Evolutionary conservation across 2,888 invertebrate species (phyloP), one percentile per base, ranked within the genome.

Genomic region (Aethes cnicana): DNA sequence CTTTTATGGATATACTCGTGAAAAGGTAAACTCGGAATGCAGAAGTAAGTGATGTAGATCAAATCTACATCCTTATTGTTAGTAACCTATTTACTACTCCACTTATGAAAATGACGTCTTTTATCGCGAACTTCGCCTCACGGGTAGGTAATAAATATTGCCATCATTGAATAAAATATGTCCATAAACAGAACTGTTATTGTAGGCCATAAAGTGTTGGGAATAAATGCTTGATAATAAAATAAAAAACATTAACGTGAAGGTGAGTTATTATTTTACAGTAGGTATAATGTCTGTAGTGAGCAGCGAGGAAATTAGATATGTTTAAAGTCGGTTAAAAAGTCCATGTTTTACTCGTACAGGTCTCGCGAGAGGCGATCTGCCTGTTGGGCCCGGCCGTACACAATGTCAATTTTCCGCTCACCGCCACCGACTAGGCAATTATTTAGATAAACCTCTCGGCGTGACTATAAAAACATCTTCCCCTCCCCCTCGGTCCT

Each of bases 401-500:
- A 74, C 74, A 77, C 78, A 75, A 83, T 81, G 81, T 81, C 89
- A 89, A 89, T 89, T 89, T 89, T 88, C 85, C 89, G 89, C 80
- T 85, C 82, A 72, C 84, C 85, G 88, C 85, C 88, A 81, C 84
- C 84, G 84, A 84, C 82, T 85, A 81, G 79, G 82, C 89, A 89
- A 88, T 89, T 88, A 89, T 88, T 88, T 87, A 88, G 88, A 87
- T 88, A 88, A 88, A 88, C 87, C 87, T 87, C 86, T 85, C 84
- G 83, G 83, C 85, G 84, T 84, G 83, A 86, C 86, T 86, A 84
- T 85, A 87, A 88, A 88, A 88, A 87, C 86, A 87, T 86, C 86
- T 85, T 84, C 84, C 84, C 82, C 79, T 76, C 77, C 78, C 80
- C 79, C 77, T 69, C 69, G 68, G 59, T 77, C 70, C 70, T 74